These are phyloP conservation scores for Epinephelus awoara DNA, from an alignment of 2,797 vertebrate genomes.

Conservation along the genomic window DNA sequence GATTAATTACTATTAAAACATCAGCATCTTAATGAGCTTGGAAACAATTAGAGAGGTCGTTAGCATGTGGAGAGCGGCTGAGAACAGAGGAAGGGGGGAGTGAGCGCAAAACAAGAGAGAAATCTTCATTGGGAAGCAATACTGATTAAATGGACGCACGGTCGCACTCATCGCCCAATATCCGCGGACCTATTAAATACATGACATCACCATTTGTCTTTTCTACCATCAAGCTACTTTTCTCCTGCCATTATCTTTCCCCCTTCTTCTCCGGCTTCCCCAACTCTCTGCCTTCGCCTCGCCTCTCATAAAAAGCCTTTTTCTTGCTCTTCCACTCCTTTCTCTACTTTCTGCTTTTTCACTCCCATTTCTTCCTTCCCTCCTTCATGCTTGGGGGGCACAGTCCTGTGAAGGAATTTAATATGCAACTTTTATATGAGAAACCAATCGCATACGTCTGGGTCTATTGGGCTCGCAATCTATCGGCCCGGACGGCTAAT, in stretches of 20 bases:
- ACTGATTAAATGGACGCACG: conserved; percentile 85
- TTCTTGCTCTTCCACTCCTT: conserved; percentile 75
- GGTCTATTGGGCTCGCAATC: conserved; percentile 89
- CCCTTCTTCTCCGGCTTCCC: conserved; percentile 61
- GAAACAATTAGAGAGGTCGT: conserved; percentile 85
- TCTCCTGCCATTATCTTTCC: conserved; percentile 72
- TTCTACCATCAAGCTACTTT: conserved; percentile 77
- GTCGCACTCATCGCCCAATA: conserved; percentile 83
- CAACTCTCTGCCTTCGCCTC: conserved; percentile 69
- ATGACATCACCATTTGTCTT: conserved; percentile 84
- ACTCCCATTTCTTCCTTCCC: conserved; percentile 78
- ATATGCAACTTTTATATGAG: conserved; percentile 91
- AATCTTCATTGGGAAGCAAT: conserved; percentile 85
- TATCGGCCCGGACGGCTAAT: conserved; percentile 89
- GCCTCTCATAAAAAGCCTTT: conserved; percentile 82
- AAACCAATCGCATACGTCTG: conserved; percentile 90
- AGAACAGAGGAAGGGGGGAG: conserved; percentile 59
- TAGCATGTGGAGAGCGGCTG: conserved; percentile 76
- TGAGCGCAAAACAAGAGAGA: conserved; percentile 73
- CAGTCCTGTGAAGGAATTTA: conserved; percentile 90
- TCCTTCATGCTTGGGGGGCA: conserved; percentile 83
- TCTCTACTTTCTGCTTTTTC: conserved; percentile 75
- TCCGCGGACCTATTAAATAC: conserved; percentile 84
- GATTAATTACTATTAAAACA: conserved; percentile 88
- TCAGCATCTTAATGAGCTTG: conserved; percentile 84